Evolutionary conservation across 92 coral and sea anemone genomes (phyloP).

Genomic region (Actinernus sp.): DNA sequence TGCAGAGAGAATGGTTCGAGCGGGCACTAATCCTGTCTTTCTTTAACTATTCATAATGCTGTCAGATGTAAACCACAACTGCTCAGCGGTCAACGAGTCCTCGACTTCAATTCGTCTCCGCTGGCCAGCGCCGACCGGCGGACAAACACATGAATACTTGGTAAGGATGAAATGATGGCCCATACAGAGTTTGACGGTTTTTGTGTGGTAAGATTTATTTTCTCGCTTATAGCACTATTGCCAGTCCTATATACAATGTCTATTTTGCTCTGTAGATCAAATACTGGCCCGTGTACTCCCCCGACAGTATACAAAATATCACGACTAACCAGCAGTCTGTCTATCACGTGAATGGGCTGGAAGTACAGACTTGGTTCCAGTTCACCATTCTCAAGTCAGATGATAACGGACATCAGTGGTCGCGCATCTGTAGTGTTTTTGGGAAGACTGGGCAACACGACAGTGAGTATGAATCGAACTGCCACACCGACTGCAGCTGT

Average conservation of each 20-base stretch:
- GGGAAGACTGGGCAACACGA: conserved; percentile 1
- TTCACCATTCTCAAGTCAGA: neutral
- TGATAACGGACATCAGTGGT: neutral
- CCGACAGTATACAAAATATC: neutral
- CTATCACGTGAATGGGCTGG: neutral
- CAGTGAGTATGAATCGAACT: no score
- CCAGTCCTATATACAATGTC: no score
- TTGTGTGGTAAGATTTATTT: no score
- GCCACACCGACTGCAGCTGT: no score
- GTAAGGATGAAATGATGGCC: neutral
- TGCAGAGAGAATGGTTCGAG: no score
- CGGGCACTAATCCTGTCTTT: no score
- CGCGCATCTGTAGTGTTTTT: conserved; percentile 2
- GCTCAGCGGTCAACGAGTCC: neutral
- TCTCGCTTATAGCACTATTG: no score
- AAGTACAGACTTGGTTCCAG: conserved; percentile 1
- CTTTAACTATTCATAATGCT: no score
- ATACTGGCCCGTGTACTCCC: conserved; percentile 39
- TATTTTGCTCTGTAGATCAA: conserved; percentile 13
- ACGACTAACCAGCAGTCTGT: neutral
- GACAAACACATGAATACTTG: neutral
- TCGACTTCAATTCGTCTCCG: neutral
- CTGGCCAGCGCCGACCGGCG: conserved; percentile 9
- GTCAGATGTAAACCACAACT: neutral
- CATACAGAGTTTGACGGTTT: neutral